Evolutionary conservation across 2,888 invertebrate genomes (phyloP).

Genomic region (Eledone cirrhosa): DNA sequence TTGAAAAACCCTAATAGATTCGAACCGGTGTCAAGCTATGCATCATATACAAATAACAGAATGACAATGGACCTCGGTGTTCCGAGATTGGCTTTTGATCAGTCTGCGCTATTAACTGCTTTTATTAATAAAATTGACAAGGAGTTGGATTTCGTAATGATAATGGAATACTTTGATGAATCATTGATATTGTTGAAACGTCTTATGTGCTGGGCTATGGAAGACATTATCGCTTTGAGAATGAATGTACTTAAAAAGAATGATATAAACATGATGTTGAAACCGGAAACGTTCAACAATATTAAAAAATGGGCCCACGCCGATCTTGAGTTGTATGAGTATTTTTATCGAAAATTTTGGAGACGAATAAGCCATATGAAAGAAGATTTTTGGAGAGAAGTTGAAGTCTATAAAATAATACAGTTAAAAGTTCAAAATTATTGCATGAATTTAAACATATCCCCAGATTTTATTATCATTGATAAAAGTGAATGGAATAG

Average conservation of each 20-base stretch:
- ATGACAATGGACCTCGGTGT: slow-evolving; percentile 54
- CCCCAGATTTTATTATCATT: not conserved
- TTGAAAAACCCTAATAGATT: not conserved
- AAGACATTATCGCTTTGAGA: slow-evolving; percentile 55
- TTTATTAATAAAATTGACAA: slow-evolving; percentile 44
- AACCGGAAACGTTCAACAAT: not conserved
- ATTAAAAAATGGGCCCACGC: not conserved
- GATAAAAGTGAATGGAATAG: not conserved
- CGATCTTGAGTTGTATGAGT: not conserved
- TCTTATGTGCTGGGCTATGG: slow-evolving; percentile 52
- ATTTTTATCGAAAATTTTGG: slow-evolving; percentile 17
- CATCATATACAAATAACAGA: slow-evolving; percentile 46
- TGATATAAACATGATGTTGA: not conserved
- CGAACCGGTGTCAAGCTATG: not conserved
- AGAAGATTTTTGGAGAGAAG: not conserved
- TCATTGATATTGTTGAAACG: slow-evolving; percentile 58
- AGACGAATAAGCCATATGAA: not conserved
- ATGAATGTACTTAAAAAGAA: slow-evolving; percentile 24
- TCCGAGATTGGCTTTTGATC: slow-evolving; percentile 29
- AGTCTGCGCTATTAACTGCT: slow-evolving; percentile 31
- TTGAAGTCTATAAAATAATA: not conserved
- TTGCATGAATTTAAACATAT: not conserved
- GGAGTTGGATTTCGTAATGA: slow-evolving; percentile 55
- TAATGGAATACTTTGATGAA: slow-evolving; percentile 61
- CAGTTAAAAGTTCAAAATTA: not conserved